Percentiles rank a stretch among this genome's conserved stretches.
phyloP scores from a whole-genome alignment of 2,888 invertebrate genomes.

The Drosophila pseudotalamancana region DNA sequence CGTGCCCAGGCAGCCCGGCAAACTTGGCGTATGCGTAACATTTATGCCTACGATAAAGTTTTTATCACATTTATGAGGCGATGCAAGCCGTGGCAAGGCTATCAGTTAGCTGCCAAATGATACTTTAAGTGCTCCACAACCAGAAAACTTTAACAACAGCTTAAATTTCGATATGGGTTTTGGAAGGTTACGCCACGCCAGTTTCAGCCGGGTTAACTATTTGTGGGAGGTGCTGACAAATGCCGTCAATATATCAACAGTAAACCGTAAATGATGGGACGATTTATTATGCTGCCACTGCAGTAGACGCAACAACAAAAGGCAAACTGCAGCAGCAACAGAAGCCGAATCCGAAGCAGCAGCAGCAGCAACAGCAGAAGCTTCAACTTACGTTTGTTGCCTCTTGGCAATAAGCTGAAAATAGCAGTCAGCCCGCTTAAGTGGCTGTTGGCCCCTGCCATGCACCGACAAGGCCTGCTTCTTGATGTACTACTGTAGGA shows the following conservation, averaged over 20 bases:
- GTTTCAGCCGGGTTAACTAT: conserved; percentile 11
- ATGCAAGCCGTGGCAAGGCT: conserved; percentile 8
- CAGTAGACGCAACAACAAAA: conserved; percentile 25
- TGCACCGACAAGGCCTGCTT: conserved; percentile 18
- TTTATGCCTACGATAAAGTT: conserved; percentile 60
- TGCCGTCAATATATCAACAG: conserved; percentile 71
- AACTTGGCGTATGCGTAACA: conserved; percentile 48
- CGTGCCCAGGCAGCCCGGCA: conserved; percentile 26
- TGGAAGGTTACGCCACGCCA: conserved; percentile 1
- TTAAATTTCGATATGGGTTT: conserved; percentile 9
- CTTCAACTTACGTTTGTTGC: conserved; percentile 31
- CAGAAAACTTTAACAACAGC: conserved; percentile 16
- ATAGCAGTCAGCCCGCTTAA: conserved; percentile 52
- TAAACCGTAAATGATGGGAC: conserved; percentile 71
- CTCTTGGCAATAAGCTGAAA: conserved; percentile 62
- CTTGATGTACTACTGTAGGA: conserved; percentile 35
- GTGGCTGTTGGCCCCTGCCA: conserved; percentile 58
- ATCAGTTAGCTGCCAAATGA: conserved; percentile 30
- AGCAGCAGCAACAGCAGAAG: conserved; percentile 8
- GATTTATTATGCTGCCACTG: conserved; percentile 65
- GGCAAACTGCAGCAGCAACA: not conserved
- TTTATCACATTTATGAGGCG: conserved; percentile 30
- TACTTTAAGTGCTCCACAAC: conserved; percentile 30
- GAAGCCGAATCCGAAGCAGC: too few species aligned
- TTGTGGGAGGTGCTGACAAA: conserved; percentile 62